These are phyloP conservation scores for Bombus terrestris DNA, from an alignment of 1,140 invertebrate genomes.

Conservation along the genomic window DNA sequence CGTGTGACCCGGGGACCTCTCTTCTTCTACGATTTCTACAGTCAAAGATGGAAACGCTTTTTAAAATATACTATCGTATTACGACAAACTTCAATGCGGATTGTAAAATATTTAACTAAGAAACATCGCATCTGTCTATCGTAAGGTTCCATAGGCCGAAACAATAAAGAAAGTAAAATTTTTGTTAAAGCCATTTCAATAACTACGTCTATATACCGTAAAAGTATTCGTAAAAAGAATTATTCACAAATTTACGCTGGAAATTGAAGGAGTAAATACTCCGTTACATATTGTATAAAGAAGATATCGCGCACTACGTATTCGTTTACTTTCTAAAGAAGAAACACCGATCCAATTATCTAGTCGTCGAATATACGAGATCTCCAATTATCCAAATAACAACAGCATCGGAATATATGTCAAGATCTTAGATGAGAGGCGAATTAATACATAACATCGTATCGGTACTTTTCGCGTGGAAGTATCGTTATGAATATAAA, in stretches of 20 bases:
- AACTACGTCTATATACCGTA: neutral
- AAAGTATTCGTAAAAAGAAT: neutral
- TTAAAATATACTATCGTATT: neutral
- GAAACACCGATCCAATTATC: neutral
- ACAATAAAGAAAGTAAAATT: neutral
- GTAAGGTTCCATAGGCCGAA: neutral
- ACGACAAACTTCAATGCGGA: neutral
- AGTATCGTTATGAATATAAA: conserved; percentile 69
- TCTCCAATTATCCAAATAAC: neutral
- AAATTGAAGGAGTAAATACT: neutral
- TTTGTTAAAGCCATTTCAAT: no score
- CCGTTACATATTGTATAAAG: neutral
- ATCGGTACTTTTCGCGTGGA: conserved; percentile 46
- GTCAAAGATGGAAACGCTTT: neutral
- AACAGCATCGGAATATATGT: neutral
- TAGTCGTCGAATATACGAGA: neutral
- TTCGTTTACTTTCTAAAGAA: neutral
- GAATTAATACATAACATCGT: conserved; percentile 65
- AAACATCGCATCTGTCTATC: neutral
- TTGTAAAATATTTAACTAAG: neutral
- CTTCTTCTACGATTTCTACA: neutral
- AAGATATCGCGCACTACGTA: neutral
- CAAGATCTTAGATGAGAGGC: conserved; percentile 46
- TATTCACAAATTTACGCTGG: neutral
- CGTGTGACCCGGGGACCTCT: neutral